Conservation (phyloP, 2,113 vertebrate species). For the Grantiella picta region DNA sequence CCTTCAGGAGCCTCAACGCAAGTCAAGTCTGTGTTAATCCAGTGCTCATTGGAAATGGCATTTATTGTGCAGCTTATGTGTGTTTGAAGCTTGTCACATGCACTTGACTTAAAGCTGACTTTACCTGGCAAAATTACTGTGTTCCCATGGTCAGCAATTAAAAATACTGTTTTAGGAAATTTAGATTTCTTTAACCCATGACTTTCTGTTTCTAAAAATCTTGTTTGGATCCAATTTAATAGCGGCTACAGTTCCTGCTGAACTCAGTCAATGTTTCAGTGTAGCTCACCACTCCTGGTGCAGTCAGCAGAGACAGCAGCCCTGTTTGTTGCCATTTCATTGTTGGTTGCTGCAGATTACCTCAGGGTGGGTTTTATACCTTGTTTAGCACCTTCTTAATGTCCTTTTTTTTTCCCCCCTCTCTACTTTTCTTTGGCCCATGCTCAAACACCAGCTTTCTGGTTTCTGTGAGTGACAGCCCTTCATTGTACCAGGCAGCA, state of each 20-base stretch:
- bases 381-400: slow-evolving; percentile 41
- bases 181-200: background rate
- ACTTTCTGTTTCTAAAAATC: background rate
- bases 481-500: background rate
- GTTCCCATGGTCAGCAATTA: background rate
- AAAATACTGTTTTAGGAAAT: background rate
- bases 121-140: background rate
- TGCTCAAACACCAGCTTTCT: background rate
- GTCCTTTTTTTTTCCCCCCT: background rate
- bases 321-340: background rate
- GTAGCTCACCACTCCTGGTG: background rate
- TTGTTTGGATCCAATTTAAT: background rate
- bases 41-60: background rate
- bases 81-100: background rate
- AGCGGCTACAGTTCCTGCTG: background rate
- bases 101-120: background rate
- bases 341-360: slow-evolving; percentile 29
- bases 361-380: slow-evolving; percentile 52
- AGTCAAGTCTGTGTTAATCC: background rate
- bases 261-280: background rate
- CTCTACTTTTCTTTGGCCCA: background rate
- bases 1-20: background rate
- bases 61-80: background rate
- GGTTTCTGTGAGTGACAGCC: background rate
- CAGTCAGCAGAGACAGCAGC: background rate